These are phyloP conservation scores for Malurus melanocephalus DNA, from an alignment of 2,113 vertebrate species.

Conservation along the genomic window DNA sequence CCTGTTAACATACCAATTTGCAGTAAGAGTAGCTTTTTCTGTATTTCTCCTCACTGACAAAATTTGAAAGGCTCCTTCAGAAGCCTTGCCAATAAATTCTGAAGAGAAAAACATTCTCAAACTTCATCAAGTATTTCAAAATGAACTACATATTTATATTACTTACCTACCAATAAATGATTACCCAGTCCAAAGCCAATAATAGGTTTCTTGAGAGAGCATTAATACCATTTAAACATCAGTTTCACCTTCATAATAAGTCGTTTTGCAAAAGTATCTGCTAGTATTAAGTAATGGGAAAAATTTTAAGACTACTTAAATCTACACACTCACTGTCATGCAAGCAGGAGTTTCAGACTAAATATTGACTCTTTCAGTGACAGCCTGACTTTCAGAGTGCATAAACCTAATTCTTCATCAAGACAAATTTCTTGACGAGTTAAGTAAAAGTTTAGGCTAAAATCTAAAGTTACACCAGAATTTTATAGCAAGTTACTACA, in stretches of 20 bases:
- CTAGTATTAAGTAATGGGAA: not conserved
- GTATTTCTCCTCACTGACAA: not conserved
- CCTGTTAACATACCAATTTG: not conserved
- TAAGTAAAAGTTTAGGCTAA: not conserved
- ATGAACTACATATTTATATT: not conserved
- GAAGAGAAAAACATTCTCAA: not conserved
- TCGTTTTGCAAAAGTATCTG: not conserved
- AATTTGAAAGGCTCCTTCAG: not conserved
- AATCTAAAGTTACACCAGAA: conserved; percentile 40
- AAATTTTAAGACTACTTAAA: not conserved
- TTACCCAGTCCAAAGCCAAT: not conserved
- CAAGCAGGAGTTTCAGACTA: not conserved
- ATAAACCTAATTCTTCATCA: not conserved
- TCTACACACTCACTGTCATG: not conserved
- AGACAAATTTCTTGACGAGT: not conserved
- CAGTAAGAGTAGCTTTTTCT: not conserved
- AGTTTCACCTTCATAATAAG: conserved; percentile 2
- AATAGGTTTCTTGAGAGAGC: not conserved
- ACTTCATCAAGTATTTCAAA: not conserved
- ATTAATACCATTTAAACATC: not conserved
- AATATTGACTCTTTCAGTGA: not conserved
- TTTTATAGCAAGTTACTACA: conserved; percentile 12
- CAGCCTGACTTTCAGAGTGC: not conserved
- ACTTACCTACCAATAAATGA: not conserved
- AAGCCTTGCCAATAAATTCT: not conserved